Conservation (phyloP, 2,888 invertebrate genomes). For the Drosophila helvetica region DNA sequence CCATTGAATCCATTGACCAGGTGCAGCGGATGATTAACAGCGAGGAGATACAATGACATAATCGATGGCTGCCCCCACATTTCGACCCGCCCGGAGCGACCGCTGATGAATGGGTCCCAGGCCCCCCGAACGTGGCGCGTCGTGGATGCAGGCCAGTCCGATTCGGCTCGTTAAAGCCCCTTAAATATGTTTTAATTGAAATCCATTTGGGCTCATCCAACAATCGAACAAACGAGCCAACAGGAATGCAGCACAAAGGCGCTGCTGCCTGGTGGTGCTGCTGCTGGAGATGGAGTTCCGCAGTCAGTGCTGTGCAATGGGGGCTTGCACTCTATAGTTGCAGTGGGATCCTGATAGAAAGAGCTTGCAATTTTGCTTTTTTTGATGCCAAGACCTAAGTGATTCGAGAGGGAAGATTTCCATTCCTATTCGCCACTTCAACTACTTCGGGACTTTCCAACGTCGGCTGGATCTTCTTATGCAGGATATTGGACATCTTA, state of each 20-base stretch:
- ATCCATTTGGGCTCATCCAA: constrained; percentile 64
- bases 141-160: neutral
- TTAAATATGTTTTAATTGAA: constrained; percentile 76
- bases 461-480: neutral
- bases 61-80: constrained; percentile 50
- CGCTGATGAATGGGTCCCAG: constrained; percentile 50
- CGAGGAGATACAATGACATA: constrained; percentile 46
- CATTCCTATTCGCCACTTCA: too few relatives aligned
- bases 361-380: neutral
- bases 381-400: too few relatives aligned
- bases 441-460: neutral
- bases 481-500: neutral
- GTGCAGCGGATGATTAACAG: constrained; percentile 58
- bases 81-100: constrained; percentile 20
- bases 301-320: constrained; percentile 12
- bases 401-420: too few relatives aligned
- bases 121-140: constrained; percentile 37
- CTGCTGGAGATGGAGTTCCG: neutral
- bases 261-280: neutral
- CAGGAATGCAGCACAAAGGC: constrained; percentile 33
- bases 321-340: too few relatives aligned
- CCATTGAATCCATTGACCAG: constrained; percentile 35
- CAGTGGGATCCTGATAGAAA: too few relatives aligned
- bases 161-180: constrained; percentile 34
- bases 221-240: constrained; percentile 40